A percentile compares a stretch with the other conserved stretches of the same genome.
Conservation (phyloP, 2,113 vertebrate genomes). For the Narcine bancroftii region DNA sequence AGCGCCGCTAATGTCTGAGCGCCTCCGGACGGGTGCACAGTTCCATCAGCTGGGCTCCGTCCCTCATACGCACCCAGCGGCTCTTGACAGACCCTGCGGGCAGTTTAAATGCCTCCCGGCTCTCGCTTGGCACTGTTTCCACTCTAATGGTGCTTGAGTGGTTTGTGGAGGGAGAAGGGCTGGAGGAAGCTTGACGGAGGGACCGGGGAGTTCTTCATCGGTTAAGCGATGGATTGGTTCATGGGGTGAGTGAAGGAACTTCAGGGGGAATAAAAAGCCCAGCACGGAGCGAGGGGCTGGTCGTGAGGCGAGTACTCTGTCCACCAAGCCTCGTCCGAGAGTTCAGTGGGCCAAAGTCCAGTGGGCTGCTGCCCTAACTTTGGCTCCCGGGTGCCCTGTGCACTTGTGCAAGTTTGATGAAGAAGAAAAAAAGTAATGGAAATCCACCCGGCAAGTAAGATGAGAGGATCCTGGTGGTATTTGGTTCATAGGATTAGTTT, state of each 20-base stretch:
- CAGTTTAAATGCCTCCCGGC: neutral
- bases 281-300: neutral
- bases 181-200: constrained; percentile 26
- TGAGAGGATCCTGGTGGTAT: neutral
- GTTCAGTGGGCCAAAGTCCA: neutral
- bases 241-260: constrained; percentile 35
- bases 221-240: constrained; percentile 31
- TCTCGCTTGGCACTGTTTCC: neutral
- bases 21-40: neutral
- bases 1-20: neutral
- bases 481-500: neutral
- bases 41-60: neutral
- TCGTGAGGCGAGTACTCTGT: neutral
- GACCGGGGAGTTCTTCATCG: constrained; percentile 12
- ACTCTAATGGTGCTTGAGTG: neutral
- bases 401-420: neutral
- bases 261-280: neutral
- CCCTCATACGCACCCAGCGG: neutral
- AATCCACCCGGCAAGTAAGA: constrained; percentile 6
- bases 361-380: neutral
- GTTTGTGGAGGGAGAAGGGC: neutral
- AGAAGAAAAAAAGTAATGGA: neutral
- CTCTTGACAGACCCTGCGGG: neutral
- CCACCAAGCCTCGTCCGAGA: neutral
- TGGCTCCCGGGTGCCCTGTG: neutral